phyloP scores from a whole-genome alignment of 2,113 vertebrate genomes.

The Albula glossodonta region DNA sequence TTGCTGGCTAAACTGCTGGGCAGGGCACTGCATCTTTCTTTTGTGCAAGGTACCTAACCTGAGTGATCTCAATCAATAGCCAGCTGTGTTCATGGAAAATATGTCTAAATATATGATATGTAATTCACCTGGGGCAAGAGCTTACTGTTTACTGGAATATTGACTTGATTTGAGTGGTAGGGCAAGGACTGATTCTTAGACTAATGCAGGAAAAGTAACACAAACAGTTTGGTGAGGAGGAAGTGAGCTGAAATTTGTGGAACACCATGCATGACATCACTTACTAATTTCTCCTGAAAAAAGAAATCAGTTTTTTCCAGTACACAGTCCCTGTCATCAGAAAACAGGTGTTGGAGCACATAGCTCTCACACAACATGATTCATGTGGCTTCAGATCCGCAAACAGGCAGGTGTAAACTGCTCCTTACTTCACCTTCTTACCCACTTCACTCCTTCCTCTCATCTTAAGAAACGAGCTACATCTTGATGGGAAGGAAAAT shows the following conservation, averaged over 20 bases:
- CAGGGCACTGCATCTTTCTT: background rate
- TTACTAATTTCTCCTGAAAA: no score
- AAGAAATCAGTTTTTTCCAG: slow-evolving; percentile 26
- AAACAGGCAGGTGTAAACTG: slow-evolving; percentile 22
- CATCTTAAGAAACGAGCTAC: background rate
- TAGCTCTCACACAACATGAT: slow-evolving; percentile 56
- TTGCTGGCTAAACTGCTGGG: background rate
- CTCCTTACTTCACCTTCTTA: slow-evolving; percentile 24
- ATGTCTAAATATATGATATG: background rate
- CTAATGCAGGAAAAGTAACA: background rate
- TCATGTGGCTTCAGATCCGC: slow-evolving; percentile 39
- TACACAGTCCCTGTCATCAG: slow-evolving; percentile 38
- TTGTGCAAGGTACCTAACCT: background rate
- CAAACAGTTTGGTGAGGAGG: background rate
- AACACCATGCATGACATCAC: background rate
- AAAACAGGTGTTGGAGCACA: slow-evolving; percentile 62
- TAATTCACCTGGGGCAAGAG: background rate
- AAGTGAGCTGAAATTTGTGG: background rate
- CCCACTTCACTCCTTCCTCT: slow-evolving; percentile 25
- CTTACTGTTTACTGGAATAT: background rate
- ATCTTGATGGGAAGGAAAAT: slow-evolving; percentile 36
- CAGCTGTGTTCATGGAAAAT: background rate
- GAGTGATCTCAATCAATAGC: background rate
- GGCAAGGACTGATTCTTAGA: background rate
- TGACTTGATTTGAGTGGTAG: background rate